Evolutionary conservation across 2,113 vertebrate genomes (phyloP).

Genomic region (Oreochromis niloticus): DNA sequence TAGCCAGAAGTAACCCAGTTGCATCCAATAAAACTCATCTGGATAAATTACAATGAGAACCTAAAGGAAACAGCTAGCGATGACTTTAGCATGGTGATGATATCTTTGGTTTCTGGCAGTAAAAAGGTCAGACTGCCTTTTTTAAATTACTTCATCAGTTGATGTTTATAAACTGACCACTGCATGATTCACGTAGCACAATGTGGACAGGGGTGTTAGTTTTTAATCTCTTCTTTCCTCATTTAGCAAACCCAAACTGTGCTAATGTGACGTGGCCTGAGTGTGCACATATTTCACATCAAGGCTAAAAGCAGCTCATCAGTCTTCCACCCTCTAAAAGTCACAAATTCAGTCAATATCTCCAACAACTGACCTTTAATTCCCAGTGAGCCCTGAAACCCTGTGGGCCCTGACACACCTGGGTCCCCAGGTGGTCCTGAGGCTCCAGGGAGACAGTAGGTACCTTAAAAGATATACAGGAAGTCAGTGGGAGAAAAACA

Average conservation of each 20-base stretch:
- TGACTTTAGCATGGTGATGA: background rate
- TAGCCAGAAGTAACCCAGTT: background rate
- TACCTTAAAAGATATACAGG: slow-evolving; percentile 28
- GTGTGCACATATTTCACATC: background rate
- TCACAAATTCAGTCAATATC: background rate
- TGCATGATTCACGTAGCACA: background rate
- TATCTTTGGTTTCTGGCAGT: background rate
- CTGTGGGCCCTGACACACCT: slow-evolving; percentile 47
- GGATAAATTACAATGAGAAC: background rate
- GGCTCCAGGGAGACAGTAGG: slow-evolving; percentile 51
- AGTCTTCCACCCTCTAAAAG: background rate
- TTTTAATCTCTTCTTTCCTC: background rate
- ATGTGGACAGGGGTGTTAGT: fast-evolving
- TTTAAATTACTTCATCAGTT: background rate
- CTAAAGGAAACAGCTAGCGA: background rate
- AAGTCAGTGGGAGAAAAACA: background rate
- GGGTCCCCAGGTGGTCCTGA: slow-evolving; percentile 38
- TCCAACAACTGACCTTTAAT: slow-evolving; percentile 50
- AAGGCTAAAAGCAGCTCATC: background rate
- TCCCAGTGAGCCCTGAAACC: slow-evolving; percentile 36
- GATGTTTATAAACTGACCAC: background rate
- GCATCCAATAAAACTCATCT: background rate
- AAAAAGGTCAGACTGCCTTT: fast-evolving
- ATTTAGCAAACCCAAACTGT: background rate
- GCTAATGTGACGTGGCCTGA: background rate